These are phyloP conservation scores for Sanderia malayensis DNA, from an alignment of 30 jellyfish, hydroid and myxozoan species.

Conservation along the genomic window DNA sequence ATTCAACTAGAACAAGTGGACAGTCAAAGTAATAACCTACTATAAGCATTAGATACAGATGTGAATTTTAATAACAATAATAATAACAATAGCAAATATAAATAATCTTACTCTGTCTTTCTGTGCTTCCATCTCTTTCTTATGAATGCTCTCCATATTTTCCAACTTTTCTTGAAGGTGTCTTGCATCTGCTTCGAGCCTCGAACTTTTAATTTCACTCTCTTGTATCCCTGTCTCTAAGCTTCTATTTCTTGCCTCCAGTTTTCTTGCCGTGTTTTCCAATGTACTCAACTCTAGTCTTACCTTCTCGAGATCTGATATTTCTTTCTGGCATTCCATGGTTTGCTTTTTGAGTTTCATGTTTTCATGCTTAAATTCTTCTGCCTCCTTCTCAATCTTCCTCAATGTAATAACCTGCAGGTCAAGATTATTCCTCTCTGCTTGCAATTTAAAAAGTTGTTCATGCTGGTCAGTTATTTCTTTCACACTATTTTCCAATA, in stretches of 20 bases:
- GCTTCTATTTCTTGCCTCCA: slow-evolving; percentile 49
- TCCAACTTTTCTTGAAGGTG: slow-evolving; percentile 66
- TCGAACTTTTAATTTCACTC: slow-evolving; percentile 32
- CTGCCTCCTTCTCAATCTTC: slow-evolving; percentile 54
- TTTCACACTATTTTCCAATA: slow-evolving; percentile 90
- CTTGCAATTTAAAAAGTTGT: slow-evolving; percentile 46
- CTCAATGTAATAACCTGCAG: slow-evolving; percentile 30
- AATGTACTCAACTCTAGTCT: slow-evolving; percentile 33
- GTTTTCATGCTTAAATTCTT: slow-evolving; percentile 44
- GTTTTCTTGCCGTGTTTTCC: slow-evolving; percentile 41
- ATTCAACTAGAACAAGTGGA: slow-evolving; percentile 72
- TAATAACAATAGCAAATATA: too few relatives aligned
- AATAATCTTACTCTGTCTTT: slow-evolving; percentile 87
- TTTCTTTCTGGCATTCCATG: slow-evolving; percentile 50
- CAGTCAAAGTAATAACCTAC: too few relatives aligned
- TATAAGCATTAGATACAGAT: too few relatives aligned
- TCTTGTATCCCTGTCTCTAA: slow-evolving; percentile 60
- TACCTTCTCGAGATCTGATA: slow-evolving; percentile 61
- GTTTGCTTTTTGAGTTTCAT: slow-evolving; percentile 55
- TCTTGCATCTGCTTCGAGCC: slow-evolving; percentile 61
- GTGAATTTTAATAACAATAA: too few relatives aligned
- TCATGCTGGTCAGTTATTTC: slow-evolving; percentile 93
- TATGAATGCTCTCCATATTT: slow-evolving; percentile 73
- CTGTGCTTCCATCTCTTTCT: slow-evolving; percentile 72
- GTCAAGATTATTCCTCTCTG: slow-evolving; percentile 58